Conservation (phyloP, 2,888 invertebrate genomes). For the Nomada goodeniana region DNA sequence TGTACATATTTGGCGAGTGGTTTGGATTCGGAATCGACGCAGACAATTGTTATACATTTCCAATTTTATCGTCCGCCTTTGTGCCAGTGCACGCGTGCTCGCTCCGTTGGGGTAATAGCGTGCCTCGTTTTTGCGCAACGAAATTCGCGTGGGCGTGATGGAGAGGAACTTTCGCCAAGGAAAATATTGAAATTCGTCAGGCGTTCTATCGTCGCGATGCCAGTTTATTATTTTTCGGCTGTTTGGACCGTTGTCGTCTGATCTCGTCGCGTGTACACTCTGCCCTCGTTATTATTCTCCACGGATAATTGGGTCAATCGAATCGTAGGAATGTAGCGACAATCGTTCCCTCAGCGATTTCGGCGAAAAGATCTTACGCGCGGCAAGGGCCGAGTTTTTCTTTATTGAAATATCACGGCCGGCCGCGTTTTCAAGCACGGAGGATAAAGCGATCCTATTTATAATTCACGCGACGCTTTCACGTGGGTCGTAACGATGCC, state of each 20-base stretch:
- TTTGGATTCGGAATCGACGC: background rate
- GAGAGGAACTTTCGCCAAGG: slow-evolving; percentile 1
- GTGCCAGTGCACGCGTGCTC: slow-evolving; percentile 1
- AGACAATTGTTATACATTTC: background rate
- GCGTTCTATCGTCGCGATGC: background rate
- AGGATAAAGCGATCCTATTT: slow-evolving; percentile 23
- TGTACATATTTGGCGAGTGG: too few species aligned
- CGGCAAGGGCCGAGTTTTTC: background rate
- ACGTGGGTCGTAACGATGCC: slow-evolving; percentile 35
- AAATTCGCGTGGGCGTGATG: background rate
- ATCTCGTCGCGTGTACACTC: too few species aligned
- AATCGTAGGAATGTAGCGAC: background rate
- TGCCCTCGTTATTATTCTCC: background rate
- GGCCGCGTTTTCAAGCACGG: background rate
- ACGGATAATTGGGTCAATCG: background rate
- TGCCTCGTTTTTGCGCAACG: background rate
- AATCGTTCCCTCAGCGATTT: background rate
- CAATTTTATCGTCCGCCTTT: slow-evolving; percentile 29
- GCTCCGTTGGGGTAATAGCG: background rate
- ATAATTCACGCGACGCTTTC: slow-evolving; percentile 20
- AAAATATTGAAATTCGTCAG: background rate
- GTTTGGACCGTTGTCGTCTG: slow-evolving; percentile 3
- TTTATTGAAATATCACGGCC: slow-evolving; percentile 9
- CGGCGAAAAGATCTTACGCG: background rate
- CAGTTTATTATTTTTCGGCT: background rate